Base-by-base conservation (phyloP, 1,140 invertebrate species). In the Trichonephila clavipes region DNA sequence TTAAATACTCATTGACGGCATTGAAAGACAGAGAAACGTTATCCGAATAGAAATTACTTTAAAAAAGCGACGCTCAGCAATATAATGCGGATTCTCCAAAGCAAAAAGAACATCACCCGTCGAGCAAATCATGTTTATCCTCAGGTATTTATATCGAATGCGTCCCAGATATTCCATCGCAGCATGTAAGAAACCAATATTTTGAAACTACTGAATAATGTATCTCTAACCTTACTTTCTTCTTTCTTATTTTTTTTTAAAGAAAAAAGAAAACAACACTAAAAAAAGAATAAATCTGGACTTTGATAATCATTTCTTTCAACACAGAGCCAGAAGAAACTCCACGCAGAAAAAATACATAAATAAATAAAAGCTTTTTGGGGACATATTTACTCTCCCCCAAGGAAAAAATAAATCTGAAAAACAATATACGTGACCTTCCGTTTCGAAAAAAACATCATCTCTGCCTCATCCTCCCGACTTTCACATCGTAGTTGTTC, bases 311-410 rank as follows among this genome's bases (percentile, higher is more conserved):
- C 62, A 66, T 88, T 88, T 88, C 28, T 66, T 44, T 34, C 51
- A 86, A 86, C 81, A 83, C 18, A 14, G 18, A 28, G 24, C 14
- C 6, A 24, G 28, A 16, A 72, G 28, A 34, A 72, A 34, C 16
- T 72, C 14, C 12, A 34, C 16, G 58, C 8, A n/a, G 24, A 86
- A 86, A 86, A 58, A 51, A 85, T 24, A 24, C 24, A 44, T 58
- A 59, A 83, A 58, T 44, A 51, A 59, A 86, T 34, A 86, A 24
- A 24, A 7, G n/a, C n/a, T 86, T 58, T 62, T 86, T 59, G 59
- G 28, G 59, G 83, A 86, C 83, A 86, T 86, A 86, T 86, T 86
- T 86, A 86, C 83, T 86, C 24, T 86, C n/a, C 83, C 83, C 51
- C 59, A 18, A 62, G 83, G 83, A 61, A 86, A 86, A 86, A 86